Base-by-base conservation (phyloP, 2,113 vertebrate species). In the Cinclus mexicanus region DNA sequence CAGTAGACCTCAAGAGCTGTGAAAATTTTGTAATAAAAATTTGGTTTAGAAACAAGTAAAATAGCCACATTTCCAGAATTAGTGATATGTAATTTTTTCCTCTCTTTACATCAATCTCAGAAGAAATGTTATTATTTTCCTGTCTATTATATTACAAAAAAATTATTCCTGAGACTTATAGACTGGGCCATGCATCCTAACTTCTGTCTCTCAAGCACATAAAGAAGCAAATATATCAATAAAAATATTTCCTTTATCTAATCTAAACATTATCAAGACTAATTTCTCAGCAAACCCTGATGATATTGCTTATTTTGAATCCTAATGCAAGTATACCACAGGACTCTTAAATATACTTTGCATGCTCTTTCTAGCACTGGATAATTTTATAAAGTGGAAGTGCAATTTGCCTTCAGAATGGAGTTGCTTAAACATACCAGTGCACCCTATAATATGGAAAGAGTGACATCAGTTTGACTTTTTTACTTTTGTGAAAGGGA, bases 391-490 rank as follows among this genome's bases (percentile, higher is more conserved):
- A 11, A 56, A 80, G 2, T 35, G 5, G n/a, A 60, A 65, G 16
- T 29, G 16, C 12, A 87, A 46, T 70, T 46, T 76, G 4, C 50
- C 25, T 53, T 80, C 33, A 46, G 16, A 75, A 87, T 46, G 10
- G 11, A 56, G 28, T 56, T 80, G 7, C 19, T 87, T 80, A 61
- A 79, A 75, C 3, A 5, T 41, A 41, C 33, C 12, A 33, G 6
- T 60, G 50, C 0, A 0, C 1, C 11, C 6, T 15, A 44, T 22
- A 39, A 39, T 19, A 59, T 4, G 1, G 13, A 47, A 56, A 46
- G 7, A 64, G 5, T 33, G 16, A 18, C 1, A 25, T 35, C 10
- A 50, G 3, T 65, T 76, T 60, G 1, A 33, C 8, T 47, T 18
- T 67, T 74, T 37, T 47, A 3, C 29, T 77, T 59, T 68, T 20